phyloP scores from a whole-genome alignment of 2,113 vertebrate genomes.

The Sylvilagus bachmani region DNA sequence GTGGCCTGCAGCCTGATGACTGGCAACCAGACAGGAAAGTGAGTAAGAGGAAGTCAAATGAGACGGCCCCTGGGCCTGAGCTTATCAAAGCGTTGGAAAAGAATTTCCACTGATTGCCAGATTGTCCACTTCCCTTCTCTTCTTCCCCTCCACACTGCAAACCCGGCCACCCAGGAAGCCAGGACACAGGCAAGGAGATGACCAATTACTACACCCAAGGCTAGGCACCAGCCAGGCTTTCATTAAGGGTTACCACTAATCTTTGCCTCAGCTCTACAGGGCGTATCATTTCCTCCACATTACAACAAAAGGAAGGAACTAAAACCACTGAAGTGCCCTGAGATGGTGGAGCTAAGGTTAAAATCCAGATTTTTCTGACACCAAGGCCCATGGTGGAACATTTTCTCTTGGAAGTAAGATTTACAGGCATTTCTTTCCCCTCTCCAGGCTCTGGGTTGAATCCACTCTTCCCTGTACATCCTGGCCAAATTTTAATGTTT shows the following conservation, averaged over 20 bases:
- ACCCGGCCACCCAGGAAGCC: constrained; percentile 22
- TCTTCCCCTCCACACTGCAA: constrained; percentile 42
- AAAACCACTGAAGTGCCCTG: background rate
- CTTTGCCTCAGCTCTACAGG: background rate
- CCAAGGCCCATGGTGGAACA: background rate
- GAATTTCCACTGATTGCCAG: constrained; percentile 62
- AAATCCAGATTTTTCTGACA: background rate
- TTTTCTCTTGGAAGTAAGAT: constrained; percentile 7
- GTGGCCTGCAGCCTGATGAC: constrained; percentile 81
- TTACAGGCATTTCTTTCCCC: background rate
- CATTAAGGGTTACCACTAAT: too few relatives aligned
- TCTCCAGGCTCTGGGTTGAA: background rate
- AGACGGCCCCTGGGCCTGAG: constrained; percentile 63
- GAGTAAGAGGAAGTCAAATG: constrained; percentile 73
- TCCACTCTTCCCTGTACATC: background rate
- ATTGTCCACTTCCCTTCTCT: constrained; percentile 42
- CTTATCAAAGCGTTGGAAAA: constrained; percentile 77
- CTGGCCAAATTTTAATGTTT: background rate
- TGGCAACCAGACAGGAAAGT: constrained; percentile 74
- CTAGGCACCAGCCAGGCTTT: background rate
- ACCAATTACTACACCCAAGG: background rate
- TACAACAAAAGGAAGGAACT: background rate
- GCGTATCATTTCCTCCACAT: background rate
- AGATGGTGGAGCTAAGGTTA: background rate
- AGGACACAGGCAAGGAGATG: too few relatives aligned